phyloP scores from a whole-genome alignment of 2,797 vertebrate species.

The Anolis apletophallus region DNA sequence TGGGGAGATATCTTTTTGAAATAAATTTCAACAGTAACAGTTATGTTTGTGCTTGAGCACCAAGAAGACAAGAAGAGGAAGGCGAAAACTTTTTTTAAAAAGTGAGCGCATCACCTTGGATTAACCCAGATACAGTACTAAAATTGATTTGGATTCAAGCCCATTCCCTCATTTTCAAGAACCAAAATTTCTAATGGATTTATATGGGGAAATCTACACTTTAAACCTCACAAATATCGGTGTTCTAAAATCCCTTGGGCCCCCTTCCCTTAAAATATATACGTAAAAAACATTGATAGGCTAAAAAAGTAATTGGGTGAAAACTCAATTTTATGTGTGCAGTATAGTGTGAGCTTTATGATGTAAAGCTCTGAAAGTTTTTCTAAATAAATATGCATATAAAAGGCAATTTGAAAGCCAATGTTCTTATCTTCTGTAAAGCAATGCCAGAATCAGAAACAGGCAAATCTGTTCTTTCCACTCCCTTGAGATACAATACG shows the following conservation, averaged over 20 bases:
- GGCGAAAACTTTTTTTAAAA: neutral
- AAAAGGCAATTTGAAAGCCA: neutral
- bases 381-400: neutral
- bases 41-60: neutral
- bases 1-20: too few relatives aligned
- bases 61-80: neutral
- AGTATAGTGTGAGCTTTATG: neutral
- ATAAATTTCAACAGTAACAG: too few relatives aligned
- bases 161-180: neutral
- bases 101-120: neutral
- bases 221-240: neutral
- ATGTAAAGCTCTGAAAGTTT: neutral
- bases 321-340: neutral
- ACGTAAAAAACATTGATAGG: neutral
- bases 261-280: neutral
- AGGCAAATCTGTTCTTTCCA: neutral
- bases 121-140: neutral
- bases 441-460: neutral
- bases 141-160: neutral
- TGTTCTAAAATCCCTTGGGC: neutral
- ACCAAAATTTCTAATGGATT: neutral
- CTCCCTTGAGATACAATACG: neutral
- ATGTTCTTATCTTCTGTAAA: neutral
- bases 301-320: neutral
- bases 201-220: neutral